phyloP scores from a whole-genome alignment of 2,888 invertebrate genomes.

The Aphodius sticticus region DNA sequence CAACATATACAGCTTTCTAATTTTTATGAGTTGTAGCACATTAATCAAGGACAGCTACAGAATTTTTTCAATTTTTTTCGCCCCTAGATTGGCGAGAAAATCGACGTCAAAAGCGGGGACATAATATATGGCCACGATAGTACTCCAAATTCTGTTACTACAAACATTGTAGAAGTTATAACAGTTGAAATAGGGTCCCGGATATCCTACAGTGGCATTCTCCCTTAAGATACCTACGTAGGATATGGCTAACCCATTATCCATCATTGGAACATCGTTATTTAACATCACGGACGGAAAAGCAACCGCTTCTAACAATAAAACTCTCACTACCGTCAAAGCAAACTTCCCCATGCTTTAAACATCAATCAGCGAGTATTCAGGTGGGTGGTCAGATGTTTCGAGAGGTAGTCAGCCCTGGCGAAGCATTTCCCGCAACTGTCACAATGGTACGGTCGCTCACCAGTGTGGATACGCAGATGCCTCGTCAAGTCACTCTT shows the following conservation, averaged over 20 bases:
- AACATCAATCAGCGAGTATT: slow-evolving; percentile 66
- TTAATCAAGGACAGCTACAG: no score
- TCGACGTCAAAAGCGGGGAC: no score
- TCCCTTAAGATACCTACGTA: neutral
- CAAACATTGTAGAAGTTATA: no score
- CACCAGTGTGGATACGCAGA: slow-evolving; percentile 87
- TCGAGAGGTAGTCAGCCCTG: slow-evolving; percentile 88
- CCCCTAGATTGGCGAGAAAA: no score
- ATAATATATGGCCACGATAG: no score
- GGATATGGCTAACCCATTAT: no score
- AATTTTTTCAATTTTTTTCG: no score
- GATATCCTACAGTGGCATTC: no score
- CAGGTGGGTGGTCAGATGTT: slow-evolving; percentile 90
- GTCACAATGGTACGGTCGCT: slow-evolving; percentile 90
- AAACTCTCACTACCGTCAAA: neutral
- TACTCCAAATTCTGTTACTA: no score
- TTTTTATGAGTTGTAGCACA: no score
- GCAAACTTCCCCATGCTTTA: neutral
- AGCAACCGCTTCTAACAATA: neutral
- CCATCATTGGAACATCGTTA: neutral
- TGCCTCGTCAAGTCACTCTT: slow-evolving; percentile 89
- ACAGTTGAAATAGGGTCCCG: no score
- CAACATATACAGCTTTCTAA: no score
- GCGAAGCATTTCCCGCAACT: slow-evolving; percentile 93
- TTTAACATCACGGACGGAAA: neutral